A percentile compares a stretch with the other conserved stretches of the same genome.
These are phyloP conservation scores for Struthio camelus DNA, from an alignment of 2,113 vertebrate genomes.

Conservation along the genomic window DNA sequence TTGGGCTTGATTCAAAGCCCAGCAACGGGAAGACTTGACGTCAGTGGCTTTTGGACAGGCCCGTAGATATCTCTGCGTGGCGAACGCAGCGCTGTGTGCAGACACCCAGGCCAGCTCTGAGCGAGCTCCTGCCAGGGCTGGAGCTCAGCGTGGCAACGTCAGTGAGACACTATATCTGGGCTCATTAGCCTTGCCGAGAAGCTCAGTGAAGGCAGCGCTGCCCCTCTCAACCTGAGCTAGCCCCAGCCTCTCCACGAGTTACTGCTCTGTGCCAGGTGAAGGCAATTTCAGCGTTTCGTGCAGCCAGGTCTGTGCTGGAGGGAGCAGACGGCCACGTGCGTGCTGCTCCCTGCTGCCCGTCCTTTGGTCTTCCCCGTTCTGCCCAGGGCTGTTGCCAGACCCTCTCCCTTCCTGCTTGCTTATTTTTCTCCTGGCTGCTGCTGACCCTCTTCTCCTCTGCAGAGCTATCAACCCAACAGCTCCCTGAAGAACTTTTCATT, in stretches of 20 bases:
- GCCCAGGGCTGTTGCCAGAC: not conserved
- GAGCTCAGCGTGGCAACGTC: not conserved
- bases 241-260: not conserved
- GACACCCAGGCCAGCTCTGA: not conserved
- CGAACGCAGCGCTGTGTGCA: not conserved
- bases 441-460: constrained; percentile 20
- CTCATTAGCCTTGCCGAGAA: not conserved
- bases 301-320: not conserved
- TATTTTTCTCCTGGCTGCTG: not conserved
- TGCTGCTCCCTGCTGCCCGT: not conserved
- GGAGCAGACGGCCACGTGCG: fast-evolving
- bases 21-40: not conserved
- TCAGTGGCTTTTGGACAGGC: not conserved
- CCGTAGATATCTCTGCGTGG: not conserved
- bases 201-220: not conserved
- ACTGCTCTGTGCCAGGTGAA: not conserved
- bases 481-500: constrained; percentile 57
- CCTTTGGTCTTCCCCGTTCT: not conserved
- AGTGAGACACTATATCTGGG: fast-evolving
- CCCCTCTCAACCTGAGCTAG: not conserved
- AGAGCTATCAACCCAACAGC: not conserved
- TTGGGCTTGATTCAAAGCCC: not conserved
- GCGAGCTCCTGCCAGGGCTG: not conserved
- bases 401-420: not conserved
- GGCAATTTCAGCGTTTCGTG: not conserved